Evolutionary conservation across 2,797 vertebrate species (phyloP), one percentile per base, ranked within the genome.

Genomic region (Salmo trutta): DNA sequence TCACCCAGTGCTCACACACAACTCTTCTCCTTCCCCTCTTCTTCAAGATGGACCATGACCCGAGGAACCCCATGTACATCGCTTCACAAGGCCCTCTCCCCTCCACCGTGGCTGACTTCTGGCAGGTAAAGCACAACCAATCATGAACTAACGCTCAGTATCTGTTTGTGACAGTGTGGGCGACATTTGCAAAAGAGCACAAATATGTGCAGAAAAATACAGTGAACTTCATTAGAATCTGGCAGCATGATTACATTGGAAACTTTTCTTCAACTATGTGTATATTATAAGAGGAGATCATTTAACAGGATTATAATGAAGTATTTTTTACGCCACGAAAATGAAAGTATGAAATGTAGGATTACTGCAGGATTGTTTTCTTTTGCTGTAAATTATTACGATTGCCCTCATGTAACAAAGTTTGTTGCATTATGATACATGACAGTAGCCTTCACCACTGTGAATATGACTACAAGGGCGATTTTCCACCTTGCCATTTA

Each of bases 21-120:
- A 85, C 51, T 33, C 54, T 36, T 69, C 75, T 91, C 81, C 7
- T 47, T 47, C 27, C 29, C 19, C 56, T 47, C 79, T 84, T 47
- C 82, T 85, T 83, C 27, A 92, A 99, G 98, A 98, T 97, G 97
- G 98, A 99, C 85, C 98, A 97, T 31, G 98, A 99, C 89, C 98
- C 98, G 0, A 93, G 97, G 80, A 99, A 96, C 78, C 98, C 98
- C 0, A 96, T 97, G 0, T 99, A 99, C 87, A 97, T 99, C 81
- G 93, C 97, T 79, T 94, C 97, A 68, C 98, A 99, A 88, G 98
- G 98, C 54, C 96, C 98, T 0, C 95, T 99, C 76, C 95, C 96
- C 1, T 92, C 96, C 82, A 99, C 98, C 0, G 96, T 97, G 3
- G 94, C 96, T 0, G 98, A 99, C 91, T 99, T 99, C 92, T 99